A percentile compares a stretch with the other conserved stretches of the same genome.
phyloP scores from a whole-genome alignment of 2,888 invertebrate species.

The Ochropacha duplaris region DNA sequence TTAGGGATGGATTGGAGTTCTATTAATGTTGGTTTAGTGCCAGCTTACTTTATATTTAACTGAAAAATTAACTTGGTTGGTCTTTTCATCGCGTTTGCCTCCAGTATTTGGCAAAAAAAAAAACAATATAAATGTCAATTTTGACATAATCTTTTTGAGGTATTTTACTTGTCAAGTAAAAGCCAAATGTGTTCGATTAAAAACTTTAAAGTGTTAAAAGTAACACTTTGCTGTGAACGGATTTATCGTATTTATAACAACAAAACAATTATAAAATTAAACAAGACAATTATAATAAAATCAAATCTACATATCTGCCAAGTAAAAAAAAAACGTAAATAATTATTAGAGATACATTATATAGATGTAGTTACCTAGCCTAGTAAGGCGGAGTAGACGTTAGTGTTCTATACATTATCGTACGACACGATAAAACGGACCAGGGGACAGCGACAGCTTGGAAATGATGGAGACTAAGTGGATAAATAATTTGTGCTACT shows the following conservation, averaged over 20 bases:
- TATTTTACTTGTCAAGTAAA: constrained; percentile 6
- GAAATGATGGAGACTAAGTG: neutral
- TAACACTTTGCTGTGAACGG: constrained; percentile 2
- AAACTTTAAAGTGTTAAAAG: neutral
- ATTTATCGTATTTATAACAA: neutral
- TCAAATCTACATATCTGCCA: constrained; percentile 21
- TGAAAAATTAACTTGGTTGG: neutral
- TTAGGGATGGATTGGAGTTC: neutral
- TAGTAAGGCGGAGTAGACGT: constrained; percentile 11
- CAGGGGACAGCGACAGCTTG: neutral
- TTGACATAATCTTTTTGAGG: constrained; percentile 2
- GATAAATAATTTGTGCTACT: constrained; percentile 1
- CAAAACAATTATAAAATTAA: neutral
- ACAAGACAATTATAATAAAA: neutral
- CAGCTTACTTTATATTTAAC: neutral
- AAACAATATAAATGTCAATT: constrained; percentile 4
- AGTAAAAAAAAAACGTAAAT: constrained; percentile 8
- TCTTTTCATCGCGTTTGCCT: neutral
- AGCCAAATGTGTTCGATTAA: constrained; percentile 2
- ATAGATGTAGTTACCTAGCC: constrained; percentile 61
- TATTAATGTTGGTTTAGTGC: neutral
- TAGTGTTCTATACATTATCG: neutral
- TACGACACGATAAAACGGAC: neutral
- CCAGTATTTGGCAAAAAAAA: neutral
- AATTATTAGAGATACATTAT: constrained; percentile 35